Evolutionary conservation across 2,797 vertebrate genomes (phyloP).

Genomic region (Poecilia wingei): DNA sequence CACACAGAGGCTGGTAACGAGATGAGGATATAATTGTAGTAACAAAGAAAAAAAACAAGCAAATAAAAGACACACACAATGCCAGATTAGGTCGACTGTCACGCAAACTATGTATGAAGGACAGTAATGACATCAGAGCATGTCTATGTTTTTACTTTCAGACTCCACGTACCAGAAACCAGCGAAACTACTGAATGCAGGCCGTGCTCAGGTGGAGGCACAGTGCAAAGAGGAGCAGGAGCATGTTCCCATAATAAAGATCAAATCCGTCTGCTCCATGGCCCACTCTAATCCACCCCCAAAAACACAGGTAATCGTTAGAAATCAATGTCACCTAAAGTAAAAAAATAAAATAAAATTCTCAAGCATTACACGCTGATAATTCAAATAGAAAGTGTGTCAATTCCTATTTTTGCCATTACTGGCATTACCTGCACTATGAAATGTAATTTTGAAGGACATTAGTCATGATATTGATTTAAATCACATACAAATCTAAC

Average conservation of each 20-base stretch:
- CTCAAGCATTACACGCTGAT: not conserved
- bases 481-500: not conserved
- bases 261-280: slow-evolving; percentile 81
- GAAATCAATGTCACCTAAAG: not conserved
- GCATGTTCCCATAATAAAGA: slow-evolving; percentile 80
- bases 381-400: not conserved
- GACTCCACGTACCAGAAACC: slow-evolving; percentile 32
- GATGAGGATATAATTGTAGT: slow-evolving; percentile 6
- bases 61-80: slow-evolving; percentile 4
- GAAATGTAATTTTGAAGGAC: not conserved
- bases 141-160: slow-evolving; percentile 38
- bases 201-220: slow-evolving; percentile 34
- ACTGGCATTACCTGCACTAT: not conserved
- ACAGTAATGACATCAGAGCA: not conserved
- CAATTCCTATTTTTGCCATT: not conserved
- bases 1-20: slow-evolving; percentile 44
- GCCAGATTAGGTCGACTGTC: slow-evolving; percentile 1
- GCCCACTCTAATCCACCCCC: slow-evolving; percentile 49
- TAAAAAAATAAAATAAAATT: not conserved
- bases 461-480: not conserved
- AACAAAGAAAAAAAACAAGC: slow-evolving; percentile 2
- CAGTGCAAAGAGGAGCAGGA: slow-evolving; percentile 80
- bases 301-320: slow-evolving; percentile 66
- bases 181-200: slow-evolving; percentile 49
- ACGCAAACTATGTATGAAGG: not conserved